Evolutionary conservation across 1,140 invertebrate genomes (phyloP), one percentile per base, ranked within the genome.

Genomic region (Drosophila equinoxialis): DNA sequence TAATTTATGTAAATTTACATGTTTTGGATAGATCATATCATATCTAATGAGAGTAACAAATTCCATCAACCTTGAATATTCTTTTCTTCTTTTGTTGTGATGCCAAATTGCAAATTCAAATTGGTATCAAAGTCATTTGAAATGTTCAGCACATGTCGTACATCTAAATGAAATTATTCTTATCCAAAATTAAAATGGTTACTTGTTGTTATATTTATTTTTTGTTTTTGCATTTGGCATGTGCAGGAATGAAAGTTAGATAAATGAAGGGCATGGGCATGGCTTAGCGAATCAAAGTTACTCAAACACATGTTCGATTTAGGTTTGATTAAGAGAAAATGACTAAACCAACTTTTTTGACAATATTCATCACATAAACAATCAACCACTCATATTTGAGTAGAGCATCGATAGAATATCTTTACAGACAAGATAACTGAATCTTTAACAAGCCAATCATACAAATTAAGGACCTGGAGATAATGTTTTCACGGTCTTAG

Each of bases 191-290:
- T 26, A 0, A 26, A 0, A 4, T 26, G 23, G 23, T 26, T 26
- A 26, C 3, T 4, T 26, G 3, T 26, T 26, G 3, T 0, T 26
- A 4, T 26, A 4, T 86, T 82, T 77, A 23, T 17, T 17, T 17
- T 17, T 17, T 17, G 1, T 17, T 17, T 17, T 17, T 77, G 68
- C 48, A 39, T 75, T 71, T 78, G 39, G 57, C 61, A 85, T 85
- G 83, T 79, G 68, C 63, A 33, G 80, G 69, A 83, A 85, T 79
- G 42, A 74, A 11, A 37, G 2, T 48, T 48, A 48, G 45, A 48
- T 48, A 48, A 11, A 20, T 1, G 2, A 1, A 23, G 20, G 20
- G 20, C 20, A 30, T 1, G 6, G 6, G 0, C 6, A 0, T 30
- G 26, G 26, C 26, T 30, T 0, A 30, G 26, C 0, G 26, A 30